A percentile compares a stretch with the other conserved stretches of the same genome.
Evolutionary conservation across 2,797 vertebrate genomes (phyloP).

Genomic region (Sparidentex hasta): DNA sequence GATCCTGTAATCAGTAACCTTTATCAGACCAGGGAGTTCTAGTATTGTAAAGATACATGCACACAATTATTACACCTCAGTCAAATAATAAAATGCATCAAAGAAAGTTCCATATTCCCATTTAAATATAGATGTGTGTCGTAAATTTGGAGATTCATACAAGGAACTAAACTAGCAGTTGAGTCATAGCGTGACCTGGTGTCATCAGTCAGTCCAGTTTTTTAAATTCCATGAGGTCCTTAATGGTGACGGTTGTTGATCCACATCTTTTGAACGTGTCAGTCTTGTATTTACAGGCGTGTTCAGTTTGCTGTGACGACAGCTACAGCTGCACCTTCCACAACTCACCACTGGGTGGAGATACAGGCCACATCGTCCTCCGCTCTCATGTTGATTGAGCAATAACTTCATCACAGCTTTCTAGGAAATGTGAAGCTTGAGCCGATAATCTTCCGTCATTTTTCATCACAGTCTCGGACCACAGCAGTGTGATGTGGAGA

Average conservation of each 20-base stretch:
- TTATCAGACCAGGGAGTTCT: conserved; percentile 22
- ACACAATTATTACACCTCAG: not conserved
- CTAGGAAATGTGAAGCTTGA: conserved; percentile 49
- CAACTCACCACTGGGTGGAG: conserved; percentile 65
- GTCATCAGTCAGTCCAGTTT: not conserved
- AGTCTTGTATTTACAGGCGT: conserved; percentile 20
- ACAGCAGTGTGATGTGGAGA: conserved; percentile 13
- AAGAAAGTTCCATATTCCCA: not conserved
- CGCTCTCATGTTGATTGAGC: not conserved
- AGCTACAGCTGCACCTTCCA: conserved; percentile 16
- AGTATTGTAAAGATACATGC: not conserved
- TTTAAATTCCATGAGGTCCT: conserved; percentile 17
- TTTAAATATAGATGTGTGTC: not conserved
- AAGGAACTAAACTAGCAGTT: not conserved
- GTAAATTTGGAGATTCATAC: not conserved
- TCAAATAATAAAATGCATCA: not conserved
- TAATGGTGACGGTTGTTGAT: not conserved
- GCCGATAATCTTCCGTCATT: conserved; percentile 26
- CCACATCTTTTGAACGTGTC: not conserved
- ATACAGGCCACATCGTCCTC: conserved; percentile 9
- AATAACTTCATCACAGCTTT: conserved; percentile 45
- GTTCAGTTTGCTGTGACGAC: conserved; percentile 10
- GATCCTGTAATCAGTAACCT: not conserved
- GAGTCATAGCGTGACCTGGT: not conserved
- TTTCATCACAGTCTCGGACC: conserved; percentile 37